phyloP scores from a whole-genome alignment of 2,113 vertebrate species.

The Alligator sinensis region DNA sequence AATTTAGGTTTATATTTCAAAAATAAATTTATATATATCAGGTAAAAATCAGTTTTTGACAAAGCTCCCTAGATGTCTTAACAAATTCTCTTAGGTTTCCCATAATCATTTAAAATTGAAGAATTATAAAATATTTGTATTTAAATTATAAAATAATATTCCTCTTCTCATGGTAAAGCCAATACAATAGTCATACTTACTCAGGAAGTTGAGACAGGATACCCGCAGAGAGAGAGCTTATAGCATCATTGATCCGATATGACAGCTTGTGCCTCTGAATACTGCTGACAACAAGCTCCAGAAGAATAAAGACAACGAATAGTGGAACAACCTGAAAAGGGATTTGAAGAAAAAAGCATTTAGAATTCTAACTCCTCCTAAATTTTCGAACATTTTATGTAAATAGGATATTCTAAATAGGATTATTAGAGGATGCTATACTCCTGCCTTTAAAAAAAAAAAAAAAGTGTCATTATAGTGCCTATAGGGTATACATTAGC shows the following conservation, averaged over 20 bases:
- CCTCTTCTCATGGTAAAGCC: not conserved
- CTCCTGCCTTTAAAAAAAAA: no score
- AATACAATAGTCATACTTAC: slow-evolving; percentile 77
- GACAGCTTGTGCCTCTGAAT: slow-evolving; percentile 75
- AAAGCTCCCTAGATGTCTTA: not conserved
- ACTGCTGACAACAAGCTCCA: slow-evolving; percentile 86
- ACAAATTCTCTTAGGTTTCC: not conserved
- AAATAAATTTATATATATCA: not conserved
- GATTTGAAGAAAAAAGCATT: slow-evolving; percentile 21
- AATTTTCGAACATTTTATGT: not conserved
- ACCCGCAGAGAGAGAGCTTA: slow-evolving; percentile 88
- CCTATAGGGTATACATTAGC: not conserved
- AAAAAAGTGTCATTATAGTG: not conserved
- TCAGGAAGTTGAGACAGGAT: slow-evolving; percentile 87
- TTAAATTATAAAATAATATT: not conserved
- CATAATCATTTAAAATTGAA: not conserved
- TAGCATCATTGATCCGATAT: slow-evolving; percentile 82
- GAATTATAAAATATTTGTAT: no score
- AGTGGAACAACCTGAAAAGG: slow-evolving; percentile 86
- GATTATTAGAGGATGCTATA: not conserved
- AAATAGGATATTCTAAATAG: not conserved
- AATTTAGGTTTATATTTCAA: not conserved
- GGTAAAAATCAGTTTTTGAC: not conserved
- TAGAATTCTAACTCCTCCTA: not conserved
- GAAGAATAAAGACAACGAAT: slow-evolving; percentile 86